phyloP scores from a whole-genome alignment of 2,113 vertebrate species.

The Stigmatopora argus region DNA sequence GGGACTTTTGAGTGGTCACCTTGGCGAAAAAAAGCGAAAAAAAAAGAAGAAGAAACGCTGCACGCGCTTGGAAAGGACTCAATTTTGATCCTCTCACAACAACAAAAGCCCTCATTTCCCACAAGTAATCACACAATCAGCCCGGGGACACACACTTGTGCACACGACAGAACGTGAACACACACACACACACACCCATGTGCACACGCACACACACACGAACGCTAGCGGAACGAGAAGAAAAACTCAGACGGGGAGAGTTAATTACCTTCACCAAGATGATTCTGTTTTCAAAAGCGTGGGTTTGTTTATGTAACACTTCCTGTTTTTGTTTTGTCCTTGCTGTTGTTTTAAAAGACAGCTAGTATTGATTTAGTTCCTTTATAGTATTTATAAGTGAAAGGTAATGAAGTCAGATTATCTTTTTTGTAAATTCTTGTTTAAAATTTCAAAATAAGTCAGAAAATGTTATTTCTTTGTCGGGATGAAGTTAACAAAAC shows the following conservation, averaged over 20 bases:
- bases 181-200: neutral
- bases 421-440: neutral
- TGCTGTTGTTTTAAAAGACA: neutral
- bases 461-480: neutral
- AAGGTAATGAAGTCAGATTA: neutral
- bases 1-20: conserved; percentile 13
- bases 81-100: conserved; percentile 32
- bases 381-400: neutral
- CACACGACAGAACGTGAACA: conserved; percentile 13
- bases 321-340: neutral
- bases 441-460: neutral
- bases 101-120: conserved; percentile 29
- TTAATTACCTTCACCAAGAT: conserved; percentile 35
- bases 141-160: conserved; percentile 18
- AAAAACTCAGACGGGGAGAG: conserved; percentile 14
- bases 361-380: neutral
- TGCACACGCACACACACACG: neutral
- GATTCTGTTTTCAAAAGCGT: conserved; percentile 1
- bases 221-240: neutral
- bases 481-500: no score
- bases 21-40: conserved; percentile 18
- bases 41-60: conserved; percentile 13
- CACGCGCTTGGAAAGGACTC: conserved; percentile 12
- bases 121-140: conserved; percentile 41
- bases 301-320: conserved; percentile 7